Evolutionary conservation across 2,113 vertebrate species (phyloP), one percentile per base, ranked within the genome.

Genomic region (Rhinoderma darwinii): DNA sequence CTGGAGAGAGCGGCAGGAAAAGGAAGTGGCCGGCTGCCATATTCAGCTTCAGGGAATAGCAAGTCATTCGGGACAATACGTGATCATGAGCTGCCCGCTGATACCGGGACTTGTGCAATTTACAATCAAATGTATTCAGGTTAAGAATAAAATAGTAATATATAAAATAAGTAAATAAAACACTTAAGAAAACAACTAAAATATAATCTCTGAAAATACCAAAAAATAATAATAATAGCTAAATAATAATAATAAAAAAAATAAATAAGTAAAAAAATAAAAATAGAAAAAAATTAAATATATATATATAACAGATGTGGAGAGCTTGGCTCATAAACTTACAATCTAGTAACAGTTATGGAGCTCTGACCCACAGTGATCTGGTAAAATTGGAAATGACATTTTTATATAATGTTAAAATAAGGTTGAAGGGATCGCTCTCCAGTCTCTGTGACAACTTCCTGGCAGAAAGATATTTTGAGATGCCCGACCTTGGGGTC

Each of bases 11-110:
- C 1, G 4, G 35, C 3, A 63, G 78, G 78, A 39, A 81, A 54
- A 81, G 78, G 78, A 81, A 81, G 56, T 61, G 78, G 78, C 51
- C 32, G 54, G 25, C 56, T 81, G 78, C 78, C 78, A 81, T 61
- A 3, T 41, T 72, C 54, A 37, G 54, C 78, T 59, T 41, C 54
- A 61, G 78, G 78, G 54, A 59, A 81, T 27, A 37, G 78, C 51
- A 63, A 81, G 32, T 81, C 78, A 37, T 35, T 39, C 8, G 51
- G 51, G 50, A 61, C 78, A 56, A 80, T 32, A 39, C 32, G 78
- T 35, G 54, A 39, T 59, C 35, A n/a, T 11, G 35, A 63, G 3
- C 37, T 63, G 78, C 78, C 30, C 44, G 54, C 51, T 87, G 44
- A 54, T 41, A 81, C 43, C 7, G 30, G 32, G 39, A 27, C 18